Evolutionary conservation across 2,113 vertebrate genomes (phyloP).

Genomic region (Zosterops japonicus): DNA sequence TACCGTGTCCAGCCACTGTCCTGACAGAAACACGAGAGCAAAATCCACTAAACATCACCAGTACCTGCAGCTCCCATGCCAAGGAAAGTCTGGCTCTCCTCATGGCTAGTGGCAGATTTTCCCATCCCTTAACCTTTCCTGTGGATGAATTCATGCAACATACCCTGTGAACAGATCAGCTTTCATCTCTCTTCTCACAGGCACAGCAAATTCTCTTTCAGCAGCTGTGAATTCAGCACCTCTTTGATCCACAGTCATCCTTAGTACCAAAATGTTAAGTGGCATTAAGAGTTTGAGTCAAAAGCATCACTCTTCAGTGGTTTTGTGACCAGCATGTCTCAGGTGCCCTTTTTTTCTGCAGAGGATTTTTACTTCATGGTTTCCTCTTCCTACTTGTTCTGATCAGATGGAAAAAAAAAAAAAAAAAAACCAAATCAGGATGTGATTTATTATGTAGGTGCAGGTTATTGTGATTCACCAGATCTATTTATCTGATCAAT

Average conservation of each 20-base stretch:
- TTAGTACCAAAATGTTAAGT: constrained; percentile 22
- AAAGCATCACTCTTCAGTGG: not conserved
- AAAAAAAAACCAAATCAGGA: too few species aligned
- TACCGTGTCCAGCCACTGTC: not conserved
- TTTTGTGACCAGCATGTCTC: not conserved
- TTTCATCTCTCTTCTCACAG: not conserved
- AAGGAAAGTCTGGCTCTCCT: not conserved
- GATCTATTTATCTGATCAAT: not conserved
- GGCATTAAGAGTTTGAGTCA: not conserved
- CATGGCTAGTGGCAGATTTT: not conserved
- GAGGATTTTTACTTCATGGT: not conserved
- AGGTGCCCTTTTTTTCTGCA: not conserved
- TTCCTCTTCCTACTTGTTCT: not conserved
- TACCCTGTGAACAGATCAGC: not conserved
- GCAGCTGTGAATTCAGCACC: not conserved
- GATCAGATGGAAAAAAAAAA: not conserved
- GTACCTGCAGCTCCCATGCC: not conserved
- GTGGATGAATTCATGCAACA: not conserved
- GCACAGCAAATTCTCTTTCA: not conserved
- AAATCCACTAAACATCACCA: not conserved
- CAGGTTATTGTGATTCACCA: not conserved
- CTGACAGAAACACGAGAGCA: not conserved
- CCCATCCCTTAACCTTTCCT: not conserved
- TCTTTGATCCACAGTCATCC: constrained; percentile 26
- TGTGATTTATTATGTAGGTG: not conserved